Evolutionary conservation across 2,113 vertebrate species (phyloP).

Genomic region (Periophthalmodon schlosseri): DNA sequence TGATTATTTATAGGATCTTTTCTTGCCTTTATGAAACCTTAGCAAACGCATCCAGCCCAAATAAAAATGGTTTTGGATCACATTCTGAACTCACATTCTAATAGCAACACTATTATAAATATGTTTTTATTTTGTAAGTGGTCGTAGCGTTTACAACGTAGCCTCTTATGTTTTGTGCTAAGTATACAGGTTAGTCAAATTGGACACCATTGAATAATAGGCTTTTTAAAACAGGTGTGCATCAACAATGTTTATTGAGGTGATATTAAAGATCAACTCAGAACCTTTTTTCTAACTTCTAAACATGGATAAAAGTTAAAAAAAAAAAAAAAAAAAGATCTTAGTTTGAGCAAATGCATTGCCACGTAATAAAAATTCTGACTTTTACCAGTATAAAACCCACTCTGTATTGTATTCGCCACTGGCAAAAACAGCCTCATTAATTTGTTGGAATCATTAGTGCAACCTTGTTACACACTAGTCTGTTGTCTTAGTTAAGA

Average conservation of each 20-base stretch:
- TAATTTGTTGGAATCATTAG: not conserved
- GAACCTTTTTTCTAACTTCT: not conserved
- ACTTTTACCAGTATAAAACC: not conserved
- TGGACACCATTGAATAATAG: not conserved
- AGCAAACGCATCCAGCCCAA: not conserved
- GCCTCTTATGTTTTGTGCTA: too few relatives aligned
- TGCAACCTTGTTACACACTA: not conserved
- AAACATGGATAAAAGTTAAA: not conserved
- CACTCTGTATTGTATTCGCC: not conserved
- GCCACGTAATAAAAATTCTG: too few relatives aligned
- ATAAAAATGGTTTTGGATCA: not conserved
- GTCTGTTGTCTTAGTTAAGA: conserved; percentile 1
- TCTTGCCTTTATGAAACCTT: not conserved
- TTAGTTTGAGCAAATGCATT: not conserved
- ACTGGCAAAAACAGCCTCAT: conserved; percentile 2
- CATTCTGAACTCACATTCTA: not conserved
- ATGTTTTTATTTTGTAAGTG: too few relatives aligned
- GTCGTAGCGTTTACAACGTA: too few relatives aligned
- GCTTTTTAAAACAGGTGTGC: not conserved
- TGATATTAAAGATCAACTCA: not conserved
- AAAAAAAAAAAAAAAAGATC: too few relatives aligned
- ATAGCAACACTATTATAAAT: too few relatives aligned
- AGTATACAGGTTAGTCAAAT: too few relatives aligned
- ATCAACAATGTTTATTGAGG: not conserved
- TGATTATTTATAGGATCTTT: conserved; percentile 1